Base-by-base conservation (phyloP, 2,113 vertebrate genomes). In the Esox niger region DNA sequence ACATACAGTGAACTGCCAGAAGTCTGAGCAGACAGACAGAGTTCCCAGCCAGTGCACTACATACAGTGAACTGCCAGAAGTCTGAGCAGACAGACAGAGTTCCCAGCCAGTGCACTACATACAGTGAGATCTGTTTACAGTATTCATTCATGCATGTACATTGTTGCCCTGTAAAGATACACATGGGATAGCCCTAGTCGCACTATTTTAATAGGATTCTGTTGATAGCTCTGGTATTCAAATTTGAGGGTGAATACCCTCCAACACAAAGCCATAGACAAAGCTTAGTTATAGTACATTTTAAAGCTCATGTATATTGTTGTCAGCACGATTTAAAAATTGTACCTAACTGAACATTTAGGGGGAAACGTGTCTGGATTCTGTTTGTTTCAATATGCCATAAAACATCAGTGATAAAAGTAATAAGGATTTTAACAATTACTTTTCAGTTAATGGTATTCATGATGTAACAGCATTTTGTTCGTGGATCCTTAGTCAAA, bases 201-300 rank as follows among this genome's bases (percentile, higher is more conserved):
- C 38, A 43, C 38, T 43, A 17, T 43, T 43, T 43, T 71, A 38
- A 60, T 59, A 27, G 68, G 71, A 64, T 74, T 75, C 66, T 76
- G 47, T 17, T 59, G 20, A 59, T 8, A 31, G 27, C 15, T 17
- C 29, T 59, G 27, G 27, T 20, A 30, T 31, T 63, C 6, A 68
- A 23, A 68, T 13, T 75, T 55, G 75, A 76, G 65, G 70, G 76
- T 76, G 67, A 73, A 76, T 35, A 84, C 85, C 87, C 86, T 88
- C 81, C 87, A 76, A 84, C 76, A 81, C 70, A 57, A 84, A 87
- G 81, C 85, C 87, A 87, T 86, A 83, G 66, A 77, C 27, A 46
- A 27, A 68, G 33, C 29, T 26, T 29, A 38, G n/a, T 67, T 69
- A 70, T 72, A 55, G 74, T 68, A 31, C 56, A 59, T 15, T 43